Conservation (phyloP, 2,888 invertebrate genomes). For the Microdon myrmicae region DNA sequence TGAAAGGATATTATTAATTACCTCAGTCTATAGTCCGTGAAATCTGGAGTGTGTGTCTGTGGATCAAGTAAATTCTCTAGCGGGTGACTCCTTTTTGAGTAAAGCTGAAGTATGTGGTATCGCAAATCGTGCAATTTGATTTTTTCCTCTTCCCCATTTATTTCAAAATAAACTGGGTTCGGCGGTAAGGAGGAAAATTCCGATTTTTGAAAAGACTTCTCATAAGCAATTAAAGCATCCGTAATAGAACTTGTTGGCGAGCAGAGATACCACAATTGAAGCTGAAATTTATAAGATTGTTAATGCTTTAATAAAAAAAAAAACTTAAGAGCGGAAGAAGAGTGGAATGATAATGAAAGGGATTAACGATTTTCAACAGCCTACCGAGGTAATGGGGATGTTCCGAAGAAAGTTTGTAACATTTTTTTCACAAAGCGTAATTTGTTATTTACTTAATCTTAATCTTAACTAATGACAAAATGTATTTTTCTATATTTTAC, state of each 20-base stretch:
- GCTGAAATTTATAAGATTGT: constrained; percentile 40
- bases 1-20: constrained; percentile 65
- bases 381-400: too few relatives aligned
- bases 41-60: constrained; percentile 79
- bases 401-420: constrained; percentile 8
- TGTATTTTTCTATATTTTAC: too few relatives aligned
- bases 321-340: constrained; percentile 21
- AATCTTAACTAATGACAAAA: too few relatives aligned
- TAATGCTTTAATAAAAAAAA: not conserved
- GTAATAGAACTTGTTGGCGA: constrained; percentile 78
- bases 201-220: constrained; percentile 71
- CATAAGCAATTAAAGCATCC: constrained; percentile 78
- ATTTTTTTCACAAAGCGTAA: not conserved
- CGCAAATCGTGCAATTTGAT: constrained; percentile 74
- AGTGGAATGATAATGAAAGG: constrained; percentile 3
- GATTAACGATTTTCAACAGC: too few relatives aligned
- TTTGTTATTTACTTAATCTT: too few relatives aligned
- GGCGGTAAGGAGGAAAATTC: constrained; percentile 66
- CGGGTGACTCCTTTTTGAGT: constrained; percentile 73
- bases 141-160: constrained; percentile 51
- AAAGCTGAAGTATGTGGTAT: constrained; percentile 84
- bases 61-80: constrained; percentile 79
- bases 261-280: constrained; percentile 74
- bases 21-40: constrained; percentile 84
- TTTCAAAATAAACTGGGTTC: constrained; percentile 59